phyloP scores from a whole-genome alignment of 2,888 invertebrate genomes.

The Pyrocoelia pectoralis region DNA sequence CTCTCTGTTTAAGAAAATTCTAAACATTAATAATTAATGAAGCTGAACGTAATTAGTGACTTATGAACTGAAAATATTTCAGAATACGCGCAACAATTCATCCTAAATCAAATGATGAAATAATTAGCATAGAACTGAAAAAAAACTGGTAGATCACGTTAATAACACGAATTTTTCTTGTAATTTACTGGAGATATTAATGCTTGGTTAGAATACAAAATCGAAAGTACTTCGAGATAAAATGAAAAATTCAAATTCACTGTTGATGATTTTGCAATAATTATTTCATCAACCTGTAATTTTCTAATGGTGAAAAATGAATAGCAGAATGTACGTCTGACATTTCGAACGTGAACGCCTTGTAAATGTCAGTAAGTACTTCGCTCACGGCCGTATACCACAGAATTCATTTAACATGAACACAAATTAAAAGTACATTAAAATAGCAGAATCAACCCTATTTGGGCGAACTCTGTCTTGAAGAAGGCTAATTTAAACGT shows the following conservation, averaged over 20 bases:
- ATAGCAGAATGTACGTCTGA: slow-evolving; percentile 9
- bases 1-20: no score
- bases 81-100: no score
- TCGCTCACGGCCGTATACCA: background rate
- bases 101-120: no score
- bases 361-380: slow-evolving; percentile 10
- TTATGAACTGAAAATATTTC: no score
- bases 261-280: background rate
- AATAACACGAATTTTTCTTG: no score
- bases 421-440: background rate
- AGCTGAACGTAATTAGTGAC: no score
- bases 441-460: background rate
- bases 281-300: background rate
- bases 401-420: background rate
- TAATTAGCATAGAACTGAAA: no score
- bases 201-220: slow-evolving; percentile 10
- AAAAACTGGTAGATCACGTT: no score
- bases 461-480: background rate
- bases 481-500: background rate
- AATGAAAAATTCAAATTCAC: background rate
- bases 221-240: background rate
- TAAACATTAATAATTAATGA: no score
- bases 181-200: slow-evolving; percentile 13
- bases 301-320: background rate
- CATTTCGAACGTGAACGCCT: slow-evolving; percentile 9